Evolutionary conservation across 2,113 vertebrate genomes (phyloP).

Genomic region (Marmota flaviventris): DNA sequence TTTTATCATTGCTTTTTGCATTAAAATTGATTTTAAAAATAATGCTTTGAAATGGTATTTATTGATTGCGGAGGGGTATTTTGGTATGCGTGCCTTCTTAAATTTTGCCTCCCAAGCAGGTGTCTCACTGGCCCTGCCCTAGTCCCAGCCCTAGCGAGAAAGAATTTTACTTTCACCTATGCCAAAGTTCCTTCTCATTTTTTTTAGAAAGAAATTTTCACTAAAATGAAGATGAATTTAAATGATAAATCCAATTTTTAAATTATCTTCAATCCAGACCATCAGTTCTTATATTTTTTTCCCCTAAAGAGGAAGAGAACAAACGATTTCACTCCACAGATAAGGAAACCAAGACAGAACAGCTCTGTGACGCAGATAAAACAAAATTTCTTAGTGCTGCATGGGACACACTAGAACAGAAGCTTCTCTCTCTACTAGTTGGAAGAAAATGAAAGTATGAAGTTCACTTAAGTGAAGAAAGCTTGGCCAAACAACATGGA

Average conservation of each 20-base stretch:
- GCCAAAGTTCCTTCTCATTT: neutral
- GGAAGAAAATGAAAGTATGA: constrained; percentile 16
- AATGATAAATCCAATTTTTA: neutral
- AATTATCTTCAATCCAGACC: neutral
- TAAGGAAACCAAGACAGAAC: neutral
- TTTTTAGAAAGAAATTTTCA: constrained; percentile 15
- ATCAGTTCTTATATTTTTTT: neutral
- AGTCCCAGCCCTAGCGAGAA: neutral
- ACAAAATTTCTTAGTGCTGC: neutral
- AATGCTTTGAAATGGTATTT: neutral
- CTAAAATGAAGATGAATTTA: constrained; percentile 37
- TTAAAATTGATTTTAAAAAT: constrained; percentile 6
- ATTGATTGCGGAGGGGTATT: neutral
- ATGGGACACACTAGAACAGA: neutral
- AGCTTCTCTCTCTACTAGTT: neutral
- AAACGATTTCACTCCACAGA: neutral
- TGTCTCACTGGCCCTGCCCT: neutral
- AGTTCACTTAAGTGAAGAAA: neutral
- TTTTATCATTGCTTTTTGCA: neutral
- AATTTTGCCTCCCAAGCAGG: neutral
- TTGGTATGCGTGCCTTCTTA: neutral
- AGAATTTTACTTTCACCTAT: constrained; percentile 9
- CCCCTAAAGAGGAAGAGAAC: neutral
- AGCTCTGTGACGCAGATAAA: neutral
- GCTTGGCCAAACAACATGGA: neutral